These are phyloP conservation scores for Rhinichthys klamathensis DNA, from an alignment of 2,113 vertebrate species.

Conservation along the genomic window DNA sequence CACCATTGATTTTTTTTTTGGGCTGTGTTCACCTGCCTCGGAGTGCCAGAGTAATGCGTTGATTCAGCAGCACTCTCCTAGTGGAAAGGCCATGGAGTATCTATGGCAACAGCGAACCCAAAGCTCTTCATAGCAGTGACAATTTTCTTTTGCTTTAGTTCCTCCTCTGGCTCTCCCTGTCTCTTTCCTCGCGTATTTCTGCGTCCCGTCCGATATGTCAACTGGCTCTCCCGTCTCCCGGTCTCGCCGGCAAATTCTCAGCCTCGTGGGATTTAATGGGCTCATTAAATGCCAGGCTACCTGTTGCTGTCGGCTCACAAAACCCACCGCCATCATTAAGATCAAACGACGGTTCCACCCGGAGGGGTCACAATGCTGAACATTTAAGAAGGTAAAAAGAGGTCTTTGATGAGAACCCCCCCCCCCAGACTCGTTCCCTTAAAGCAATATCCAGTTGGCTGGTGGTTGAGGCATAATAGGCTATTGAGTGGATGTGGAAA, in stretches of 20 bases:
- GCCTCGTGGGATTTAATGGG: conserved; percentile 53
- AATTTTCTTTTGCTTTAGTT: conserved; percentile 52
- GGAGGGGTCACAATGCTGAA: conserved; percentile 46
- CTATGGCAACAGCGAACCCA: conserved; percentile 58
- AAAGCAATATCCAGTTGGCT: conserved; percentile 39
- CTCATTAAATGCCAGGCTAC: conserved; percentile 55
- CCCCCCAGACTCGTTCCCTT: conserved; percentile 5
- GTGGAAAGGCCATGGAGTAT: conserved; percentile 53
- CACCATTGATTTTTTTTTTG: conserved; percentile 43
- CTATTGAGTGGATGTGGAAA: conserved; percentile 51
- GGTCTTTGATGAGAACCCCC: conserved; percentile 42
- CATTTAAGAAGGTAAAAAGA: conserved; percentile 51
- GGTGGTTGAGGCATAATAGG: conserved; percentile 48
- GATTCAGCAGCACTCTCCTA: conserved; percentile 50
- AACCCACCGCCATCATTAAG: conserved; percentile 59
- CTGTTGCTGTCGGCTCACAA: conserved; percentile 48
- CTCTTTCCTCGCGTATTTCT: conserved; percentile 34
- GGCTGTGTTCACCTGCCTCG: conserved; percentile 48
- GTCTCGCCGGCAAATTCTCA: conserved; percentile 39
- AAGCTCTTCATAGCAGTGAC: conserved; percentile 54
- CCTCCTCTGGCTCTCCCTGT: conserved; percentile 40
- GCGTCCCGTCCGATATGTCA: conserved; percentile 51
- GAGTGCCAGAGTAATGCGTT: conserved; percentile 43
- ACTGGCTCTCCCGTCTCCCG: conserved; percentile 19
- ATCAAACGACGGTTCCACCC: conserved; percentile 35